Percentiles rank a stretch among this genome's conserved stretches.
Evolutionary conservation across 2,113 vertebrate species (phyloP).

Genomic region (Propithecus coquereli): DNA sequence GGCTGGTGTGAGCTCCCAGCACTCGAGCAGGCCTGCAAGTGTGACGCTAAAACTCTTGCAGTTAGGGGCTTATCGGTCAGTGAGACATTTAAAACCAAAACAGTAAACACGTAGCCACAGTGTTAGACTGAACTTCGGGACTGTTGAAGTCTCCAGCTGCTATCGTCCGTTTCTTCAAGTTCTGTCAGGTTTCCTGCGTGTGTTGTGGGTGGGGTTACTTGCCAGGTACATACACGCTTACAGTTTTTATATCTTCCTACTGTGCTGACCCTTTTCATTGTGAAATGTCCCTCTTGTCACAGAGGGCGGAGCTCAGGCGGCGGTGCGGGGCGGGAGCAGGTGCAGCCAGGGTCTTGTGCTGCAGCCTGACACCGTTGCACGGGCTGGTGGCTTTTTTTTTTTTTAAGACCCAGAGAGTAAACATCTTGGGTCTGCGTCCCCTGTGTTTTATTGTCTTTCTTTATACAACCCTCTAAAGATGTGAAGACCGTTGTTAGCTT

Average conservation of each 20-base stretch:
- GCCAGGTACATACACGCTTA: neutral
- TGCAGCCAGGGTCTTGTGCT: too few species aligned
- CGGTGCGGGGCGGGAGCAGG: too few species aligned
- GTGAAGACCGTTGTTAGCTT: neutral
- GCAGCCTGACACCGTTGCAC: neutral
- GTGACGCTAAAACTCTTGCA: too few species aligned
- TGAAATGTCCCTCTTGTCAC: neutral
- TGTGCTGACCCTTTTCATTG: neutral
- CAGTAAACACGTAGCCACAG: rapidly evolving
- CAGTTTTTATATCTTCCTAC: neutral
- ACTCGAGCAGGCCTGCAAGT: neutral
- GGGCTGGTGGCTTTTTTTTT: neutral
- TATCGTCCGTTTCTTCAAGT: neutral
- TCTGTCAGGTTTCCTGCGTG: neutral
- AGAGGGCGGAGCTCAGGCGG: too few species aligned
- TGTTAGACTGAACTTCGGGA: neutral
- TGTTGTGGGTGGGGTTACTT: neutral
- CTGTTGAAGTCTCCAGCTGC: neutral
- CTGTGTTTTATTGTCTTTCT: neutral
- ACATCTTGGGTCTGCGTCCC: neutral
- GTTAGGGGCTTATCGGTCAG: neutral
- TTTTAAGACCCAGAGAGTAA: neutral
- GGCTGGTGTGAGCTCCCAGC: neutral
- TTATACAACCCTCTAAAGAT: neutral
- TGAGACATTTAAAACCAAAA: neutral